Base-by-base conservation (phyloP, 1,140 invertebrate species). In the Drosophila funebris region DNA sequence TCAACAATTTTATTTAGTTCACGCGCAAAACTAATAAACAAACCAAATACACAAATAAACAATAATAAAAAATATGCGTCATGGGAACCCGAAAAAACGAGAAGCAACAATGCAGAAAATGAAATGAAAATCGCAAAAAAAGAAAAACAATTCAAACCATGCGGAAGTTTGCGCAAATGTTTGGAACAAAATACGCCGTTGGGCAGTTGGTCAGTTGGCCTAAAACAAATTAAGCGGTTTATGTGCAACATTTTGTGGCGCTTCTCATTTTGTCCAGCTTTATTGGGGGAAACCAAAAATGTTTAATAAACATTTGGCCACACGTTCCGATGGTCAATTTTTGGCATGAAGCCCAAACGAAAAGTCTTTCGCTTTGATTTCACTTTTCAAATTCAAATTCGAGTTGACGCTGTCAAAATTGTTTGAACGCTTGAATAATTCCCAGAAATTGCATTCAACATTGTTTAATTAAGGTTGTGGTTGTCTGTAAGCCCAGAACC, bases 381-480 rank as follows among this genome's bases (percentile, higher is more conserved):
- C 8, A 16, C 18, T 29, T 27, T 7, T 27, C 24, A 27, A 27
- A 27, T 7, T 27, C 24, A 27, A 27, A 27, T 27, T 27, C 6
- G 18, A 62, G 22, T 24, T 58, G 22, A 1, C 11, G 33, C 24
- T 18, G 20, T 70, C 36, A 66, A 60, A 64, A 78, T 73, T 62
- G 16, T 37, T 54, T 82, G 63, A 60, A 64, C 76, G 68, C 62
- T 72, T 76, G 73, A 85, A 43, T 62, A 63, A 70, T 70, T 85
- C 69, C 61, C 14, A 37, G 56, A 77, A 81, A 76, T 81, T 81
- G 68, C 73, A 69, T 77, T 80, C 46, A 62, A 74, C 37, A 67
- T 70, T 66, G 69, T 70, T 84, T 84, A 84, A 84, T 84, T 84
- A 84, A 81, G 52, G 14, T 39, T 46, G 16, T 16, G 9, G 44